Evolutionary conservation across 2,113 vertebrate genomes (phyloP).

Genomic region (Probosciger aterrimus): DNA sequence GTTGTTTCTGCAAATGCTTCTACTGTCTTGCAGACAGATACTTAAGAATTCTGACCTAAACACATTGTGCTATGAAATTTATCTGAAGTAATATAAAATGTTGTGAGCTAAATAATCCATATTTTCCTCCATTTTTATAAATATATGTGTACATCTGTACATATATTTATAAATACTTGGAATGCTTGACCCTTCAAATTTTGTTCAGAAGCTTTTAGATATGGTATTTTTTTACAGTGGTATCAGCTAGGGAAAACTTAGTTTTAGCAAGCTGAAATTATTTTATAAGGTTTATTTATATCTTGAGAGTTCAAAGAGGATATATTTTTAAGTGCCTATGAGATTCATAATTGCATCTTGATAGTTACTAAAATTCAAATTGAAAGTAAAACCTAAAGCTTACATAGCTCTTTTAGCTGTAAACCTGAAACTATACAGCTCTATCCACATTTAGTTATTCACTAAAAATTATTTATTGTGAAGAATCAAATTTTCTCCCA

Average conservation of each 20-base stretch:
- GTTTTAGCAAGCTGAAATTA: neutral
- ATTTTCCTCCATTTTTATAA: neutral
- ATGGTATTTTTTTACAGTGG: neutral
- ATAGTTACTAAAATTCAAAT: neutral
- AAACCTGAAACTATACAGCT: neutral
- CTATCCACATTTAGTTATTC: neutral
- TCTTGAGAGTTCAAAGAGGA: neutral
- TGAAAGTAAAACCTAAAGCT: neutral
- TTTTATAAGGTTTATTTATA: neutral
- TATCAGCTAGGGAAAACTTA: neutral
- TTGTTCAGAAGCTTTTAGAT: neutral
- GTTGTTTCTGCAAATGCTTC: neutral
- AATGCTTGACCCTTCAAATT: neutral
- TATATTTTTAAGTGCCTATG: neutral
- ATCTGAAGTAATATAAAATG: neutral
- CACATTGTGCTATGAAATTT: neutral
- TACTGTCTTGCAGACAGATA: neutral
- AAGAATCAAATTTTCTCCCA: neutral
- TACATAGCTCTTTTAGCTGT: neutral
- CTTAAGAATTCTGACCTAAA: neutral
- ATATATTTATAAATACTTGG: neutral
- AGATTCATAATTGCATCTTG: neutral
- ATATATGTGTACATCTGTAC: rapidly evolving
- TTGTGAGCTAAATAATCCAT: neutral
- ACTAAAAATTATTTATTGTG: neutral